A percentile compares a stretch with the other conserved stretches of the same genome.
Conservation (phyloP, 2,113 vertebrate genomes). For the Phyllostomus discolor region DNA sequence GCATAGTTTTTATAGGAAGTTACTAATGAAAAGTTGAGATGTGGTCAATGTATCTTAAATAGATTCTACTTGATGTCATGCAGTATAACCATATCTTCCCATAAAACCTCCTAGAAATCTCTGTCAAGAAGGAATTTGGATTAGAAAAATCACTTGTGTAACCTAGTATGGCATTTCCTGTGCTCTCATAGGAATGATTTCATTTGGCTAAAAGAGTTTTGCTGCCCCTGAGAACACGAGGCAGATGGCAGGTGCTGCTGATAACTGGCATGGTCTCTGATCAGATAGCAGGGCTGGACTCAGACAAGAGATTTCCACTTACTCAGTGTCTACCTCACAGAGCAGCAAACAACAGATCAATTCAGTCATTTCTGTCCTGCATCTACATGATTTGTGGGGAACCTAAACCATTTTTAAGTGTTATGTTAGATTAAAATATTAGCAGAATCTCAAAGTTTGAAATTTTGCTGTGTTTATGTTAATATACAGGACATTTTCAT, state of each 20-base stretch:
- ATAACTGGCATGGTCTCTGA: background rate
- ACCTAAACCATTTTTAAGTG: background rate
- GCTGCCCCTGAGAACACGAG: background rate
- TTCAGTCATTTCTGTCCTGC: background rate
- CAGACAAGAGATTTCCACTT: background rate
- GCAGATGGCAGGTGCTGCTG: background rate
- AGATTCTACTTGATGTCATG: background rate
- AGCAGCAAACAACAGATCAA: background rate
- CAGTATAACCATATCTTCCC: background rate
- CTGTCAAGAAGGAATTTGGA: background rate
- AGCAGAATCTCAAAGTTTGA: background rate
- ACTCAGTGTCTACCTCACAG: background rate
- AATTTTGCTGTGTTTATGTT: background rate
- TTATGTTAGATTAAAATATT: background rate
- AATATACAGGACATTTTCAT: background rate
- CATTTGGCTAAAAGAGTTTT: conserved; percentile 39
- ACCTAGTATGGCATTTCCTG: conserved; percentile 8
- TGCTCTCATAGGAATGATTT: conserved; percentile 25
- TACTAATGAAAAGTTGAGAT: background rate
- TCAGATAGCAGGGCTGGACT: background rate
- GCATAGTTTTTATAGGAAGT: background rate
- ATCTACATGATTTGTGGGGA: background rate
- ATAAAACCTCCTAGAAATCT: background rate
- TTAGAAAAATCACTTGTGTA: background rate
- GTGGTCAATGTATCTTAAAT: background rate